A percentile compares a stretch with the other conserved stretches of the same genome.
Evolutionary conservation across 2,888 invertebrate species (phyloP).

Genomic region (Sisyra terminalis): DNA sequence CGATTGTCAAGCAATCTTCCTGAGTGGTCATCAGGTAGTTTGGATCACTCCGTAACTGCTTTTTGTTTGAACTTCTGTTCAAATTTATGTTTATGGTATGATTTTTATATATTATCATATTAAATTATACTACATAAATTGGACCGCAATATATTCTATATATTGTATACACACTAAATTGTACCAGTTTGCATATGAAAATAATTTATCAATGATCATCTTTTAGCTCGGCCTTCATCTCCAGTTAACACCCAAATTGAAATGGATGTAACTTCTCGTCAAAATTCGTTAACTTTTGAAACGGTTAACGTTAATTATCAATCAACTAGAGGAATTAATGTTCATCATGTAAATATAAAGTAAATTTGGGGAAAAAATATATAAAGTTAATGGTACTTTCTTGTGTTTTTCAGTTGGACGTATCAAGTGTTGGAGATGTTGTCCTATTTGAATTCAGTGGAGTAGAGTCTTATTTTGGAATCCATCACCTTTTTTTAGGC

Average conservation of each 20-base stretch:
- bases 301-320: slow-evolving; percentile 29
- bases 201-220: neutral
- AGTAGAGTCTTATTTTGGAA: slow-evolving; percentile 48
- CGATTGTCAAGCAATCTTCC: too few species aligned
- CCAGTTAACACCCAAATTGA: slow-evolving; percentile 35
- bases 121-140: too few species aligned
- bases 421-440: slow-evolving; percentile 41
- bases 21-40: too few species aligned
- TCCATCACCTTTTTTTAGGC: slow-evolving; percentile 58
- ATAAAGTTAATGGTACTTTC: slow-evolving; percentile 7
- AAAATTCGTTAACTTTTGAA: slow-evolving; percentile 40
- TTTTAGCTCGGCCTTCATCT: slow-evolving; percentile 30
- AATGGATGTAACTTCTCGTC: slow-evolving; percentile 39
- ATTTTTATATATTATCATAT: too few species aligned
- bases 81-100: too few species aligned
- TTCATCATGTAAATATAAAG: slow-evolving; percentile 34
- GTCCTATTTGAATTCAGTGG: slow-evolving; percentile 64
- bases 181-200: neutral
- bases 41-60: too few species aligned
- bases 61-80: too few species aligned
- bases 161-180: neutral
- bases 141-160: too few species aligned
- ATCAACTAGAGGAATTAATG: slow-evolving; percentile 46
- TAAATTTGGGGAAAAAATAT: slow-evolving; percentile 5
- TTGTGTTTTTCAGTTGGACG: slow-evolving; percentile 25